Conservation (phyloP, 2,113 vertebrate genomes). For the Oxyruncus cristatus region DNA sequence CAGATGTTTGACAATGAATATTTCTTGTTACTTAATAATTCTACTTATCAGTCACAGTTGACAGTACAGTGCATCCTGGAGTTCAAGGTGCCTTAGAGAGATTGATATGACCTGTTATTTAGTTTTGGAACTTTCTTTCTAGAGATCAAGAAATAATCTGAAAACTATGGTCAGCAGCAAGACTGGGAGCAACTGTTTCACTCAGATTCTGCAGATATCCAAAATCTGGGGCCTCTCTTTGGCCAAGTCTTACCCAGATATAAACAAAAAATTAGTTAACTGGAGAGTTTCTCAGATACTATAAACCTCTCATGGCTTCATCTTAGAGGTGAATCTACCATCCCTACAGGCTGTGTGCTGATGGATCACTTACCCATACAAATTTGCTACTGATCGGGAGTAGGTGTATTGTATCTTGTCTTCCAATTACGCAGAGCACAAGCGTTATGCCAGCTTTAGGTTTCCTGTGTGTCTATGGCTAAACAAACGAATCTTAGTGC, state of each 20-base stretch:
- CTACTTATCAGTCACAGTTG: background rate
- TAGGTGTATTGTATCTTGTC: background rate
- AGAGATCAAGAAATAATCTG: background rate
- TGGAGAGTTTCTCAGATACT: background rate
- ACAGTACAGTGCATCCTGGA: background rate
- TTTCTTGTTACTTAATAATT: slow-evolving; percentile 56
- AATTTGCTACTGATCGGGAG: background rate
- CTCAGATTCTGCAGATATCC: background rate
- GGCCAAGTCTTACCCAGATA: background rate
- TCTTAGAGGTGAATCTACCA: background rate
- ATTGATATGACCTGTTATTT: background rate
- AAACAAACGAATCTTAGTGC: background rate
- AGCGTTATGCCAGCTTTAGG: background rate
- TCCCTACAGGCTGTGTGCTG: background rate
- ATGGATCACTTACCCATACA: background rate
- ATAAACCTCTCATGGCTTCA: background rate
- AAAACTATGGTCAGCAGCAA: background rate
- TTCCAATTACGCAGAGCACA: background rate
- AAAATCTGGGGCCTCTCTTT: background rate
- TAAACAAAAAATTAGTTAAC: background rate
- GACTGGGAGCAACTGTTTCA: background rate
- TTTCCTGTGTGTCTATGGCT: background rate
- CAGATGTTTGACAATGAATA: slow-evolving; percentile 55
- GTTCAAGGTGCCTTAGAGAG: background rate
- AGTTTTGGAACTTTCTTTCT: background rate